Base-by-base conservation (phyloP, 2,888 invertebrate species). In the Nipponacmea schrenckii region DNA sequence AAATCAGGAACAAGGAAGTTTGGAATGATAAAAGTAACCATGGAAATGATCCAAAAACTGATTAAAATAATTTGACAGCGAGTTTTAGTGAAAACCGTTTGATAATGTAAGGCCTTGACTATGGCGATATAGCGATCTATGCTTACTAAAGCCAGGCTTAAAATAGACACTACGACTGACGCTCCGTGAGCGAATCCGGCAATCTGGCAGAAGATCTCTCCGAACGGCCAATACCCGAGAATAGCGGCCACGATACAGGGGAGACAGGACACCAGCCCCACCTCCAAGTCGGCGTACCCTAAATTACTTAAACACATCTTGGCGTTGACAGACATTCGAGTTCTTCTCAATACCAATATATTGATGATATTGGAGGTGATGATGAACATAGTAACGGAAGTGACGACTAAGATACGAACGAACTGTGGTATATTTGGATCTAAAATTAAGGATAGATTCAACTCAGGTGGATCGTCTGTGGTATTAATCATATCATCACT, bases 91-190 rank as follows among this genome's bases (percentile, higher is more conserved):
- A 74, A 62, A 2, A 75, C 26, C 14, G 68, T 69, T 14, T 71
- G 64, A 62, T 80, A 81, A 12, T 72, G 74, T 12, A 81, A 62
- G 8, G 81, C 80, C 15, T 75, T 70, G n/a, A 70, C 68, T 17
- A 81, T 73, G 27, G 80, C 81, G 7, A 81, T 64, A 65, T 79
- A 81, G 15, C 81, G 69, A 72, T 81, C 81, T 10, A 81, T 69
- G 27, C 80, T 80, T 20, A 81, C 72, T 20, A 80, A 65, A 5
- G 79, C 72, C 24, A 81, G 62, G 63, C 77, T 77, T 79, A 79
- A 81, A 64, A 81, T 80, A 14, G 81, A 81, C 20, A 81, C 79
- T 7, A 80, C 74, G 17, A 75, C 77, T 2, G 77, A 79, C 1
- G 72, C 70, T 12, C 80, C 79, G 70, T 80, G 80, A 4, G 74